Conservation (phyloP, 2,797 vertebrate species). For the Glossophaga mutica region DNA sequence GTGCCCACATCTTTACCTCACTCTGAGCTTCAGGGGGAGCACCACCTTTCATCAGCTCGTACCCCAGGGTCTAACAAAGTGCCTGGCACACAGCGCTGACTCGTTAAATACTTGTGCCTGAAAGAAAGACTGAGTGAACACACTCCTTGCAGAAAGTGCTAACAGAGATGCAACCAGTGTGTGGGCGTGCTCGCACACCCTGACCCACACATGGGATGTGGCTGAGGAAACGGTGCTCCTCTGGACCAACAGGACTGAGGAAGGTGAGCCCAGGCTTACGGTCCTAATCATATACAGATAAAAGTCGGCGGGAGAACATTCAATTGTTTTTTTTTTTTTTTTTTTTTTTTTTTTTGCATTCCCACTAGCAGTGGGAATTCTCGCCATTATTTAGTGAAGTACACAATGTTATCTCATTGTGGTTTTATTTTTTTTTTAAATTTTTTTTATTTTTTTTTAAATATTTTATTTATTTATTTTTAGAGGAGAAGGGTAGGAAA, state of each 20-base stretch:
- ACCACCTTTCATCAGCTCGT: not conserved
- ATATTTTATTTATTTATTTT: too few relatives aligned
- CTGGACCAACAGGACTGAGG: not conserved
- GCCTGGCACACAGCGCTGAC: not conserved
- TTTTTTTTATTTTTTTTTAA: too few relatives aligned
- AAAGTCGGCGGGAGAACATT: conserved; percentile 18
- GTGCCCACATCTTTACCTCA: not conserved
- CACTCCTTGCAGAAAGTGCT: not conserved
- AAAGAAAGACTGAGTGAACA: not conserved
- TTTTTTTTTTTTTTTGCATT: too few relatives aligned
- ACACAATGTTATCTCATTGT: too few relatives aligned
- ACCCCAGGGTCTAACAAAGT: not conserved
- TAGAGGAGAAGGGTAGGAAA: too few relatives aligned
- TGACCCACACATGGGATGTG: fast-evolving
- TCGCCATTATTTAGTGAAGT: too few relatives aligned
- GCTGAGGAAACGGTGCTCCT: not conserved
- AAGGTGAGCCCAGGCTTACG: not conserved
- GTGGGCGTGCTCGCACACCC: not conserved
- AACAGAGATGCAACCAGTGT: not conserved
- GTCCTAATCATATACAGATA: not conserved
- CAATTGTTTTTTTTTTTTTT: too few relatives aligned
- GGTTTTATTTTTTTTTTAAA: too few relatives aligned
- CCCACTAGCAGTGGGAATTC: too few relatives aligned
- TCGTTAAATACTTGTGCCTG: not conserved
- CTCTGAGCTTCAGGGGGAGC: not conserved